Conservation (phyloP, 2,888 invertebrate species). For the Eristalis tenax region DNA sequence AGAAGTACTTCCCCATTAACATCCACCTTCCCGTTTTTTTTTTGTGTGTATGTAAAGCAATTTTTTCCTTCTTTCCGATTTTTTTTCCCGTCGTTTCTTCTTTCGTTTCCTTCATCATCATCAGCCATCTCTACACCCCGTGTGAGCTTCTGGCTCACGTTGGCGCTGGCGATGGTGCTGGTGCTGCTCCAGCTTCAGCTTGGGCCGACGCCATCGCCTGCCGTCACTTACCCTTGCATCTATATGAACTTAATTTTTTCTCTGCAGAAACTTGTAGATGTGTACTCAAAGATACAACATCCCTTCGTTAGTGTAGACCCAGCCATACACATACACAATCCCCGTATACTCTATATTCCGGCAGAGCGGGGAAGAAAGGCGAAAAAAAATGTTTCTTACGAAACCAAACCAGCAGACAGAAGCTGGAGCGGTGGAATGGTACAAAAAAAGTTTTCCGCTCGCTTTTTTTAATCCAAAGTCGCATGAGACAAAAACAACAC, state of each 20-base stretch:
- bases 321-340: slow-evolving; percentile 24
- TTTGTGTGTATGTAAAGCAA: slow-evolving; percentile 68
- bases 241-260: slow-evolving; percentile 72
- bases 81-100: slow-evolving; percentile 56
- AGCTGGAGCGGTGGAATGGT: slow-evolving; percentile 25
- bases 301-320: slow-evolving; percentile 69
- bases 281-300: slow-evolving; percentile 71
- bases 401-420: slow-evolving; percentile 70
- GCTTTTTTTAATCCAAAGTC: slow-evolving; percentile 62
- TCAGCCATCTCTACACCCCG: slow-evolving; percentile 38
- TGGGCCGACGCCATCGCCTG: not conserved
- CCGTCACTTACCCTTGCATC: slow-evolving; percentile 65
- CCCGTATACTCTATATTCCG: not conserved
- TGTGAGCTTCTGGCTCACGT: not conserved
- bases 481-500: slow-evolving; percentile 60
- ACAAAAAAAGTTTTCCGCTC: slow-evolving; percentile 58
- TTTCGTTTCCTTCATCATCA: slow-evolving; percentile 65
- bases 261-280: slow-evolving; percentile 70
- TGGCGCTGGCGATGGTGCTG: not conserved
- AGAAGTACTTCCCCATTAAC: slow-evolving; percentile 72
- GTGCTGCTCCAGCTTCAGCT: slow-evolving; percentile 6
- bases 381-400: slow-evolving; percentile 63
- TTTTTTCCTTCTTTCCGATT: slow-evolving; percentile 62
- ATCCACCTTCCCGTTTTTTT: slow-evolving; percentile 68
- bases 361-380: slow-evolving; percentile 20